Conservation (phyloP, 1,140 invertebrate genomes). For the Nymphalis io region DNA sequence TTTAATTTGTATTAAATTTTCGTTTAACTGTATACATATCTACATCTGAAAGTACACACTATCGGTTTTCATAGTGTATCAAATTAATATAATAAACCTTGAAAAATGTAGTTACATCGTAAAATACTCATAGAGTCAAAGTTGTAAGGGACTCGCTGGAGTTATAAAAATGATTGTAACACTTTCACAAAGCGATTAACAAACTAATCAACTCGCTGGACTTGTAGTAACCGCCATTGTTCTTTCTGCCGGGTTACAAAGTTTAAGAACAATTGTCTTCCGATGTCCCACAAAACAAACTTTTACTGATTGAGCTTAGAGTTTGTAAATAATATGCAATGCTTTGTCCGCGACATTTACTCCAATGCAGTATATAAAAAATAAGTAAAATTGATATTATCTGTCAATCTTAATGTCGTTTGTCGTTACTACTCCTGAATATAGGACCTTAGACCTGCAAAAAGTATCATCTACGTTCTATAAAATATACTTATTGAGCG, state of each 20-base stretch:
- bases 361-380: not conserved
- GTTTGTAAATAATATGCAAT: not conserved
- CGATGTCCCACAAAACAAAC: conserved; percentile 13
- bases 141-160: not conserved
- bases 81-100: not conserved
- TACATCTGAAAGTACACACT: too few relatives aligned
- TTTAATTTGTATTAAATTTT: too few relatives aligned
- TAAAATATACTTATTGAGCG: too few relatives aligned
- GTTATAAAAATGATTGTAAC: conserved; percentile 11
- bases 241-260: not conserved
- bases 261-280: conserved; percentile 24
- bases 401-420: too few relatives aligned
- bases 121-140: not conserved
- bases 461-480: too few relatives aligned
- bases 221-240: conserved; percentile 16
- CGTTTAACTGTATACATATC: too few relatives aligned
- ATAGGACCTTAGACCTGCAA: too few relatives aligned
- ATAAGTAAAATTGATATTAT: too few relatives aligned
- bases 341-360: not conserved
- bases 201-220: conserved; percentile 25
- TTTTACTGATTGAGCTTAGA: not conserved
- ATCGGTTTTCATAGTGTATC: too few relatives aligned
- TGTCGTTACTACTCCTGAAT: too few relatives aligned
- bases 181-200: conserved; percentile 15
- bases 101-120: not conserved